These are phyloP conservation scores for Cyprinodon variegatus DNA, from an alignment of 2,113 vertebrate genomes.

Conservation along the genomic window DNA sequence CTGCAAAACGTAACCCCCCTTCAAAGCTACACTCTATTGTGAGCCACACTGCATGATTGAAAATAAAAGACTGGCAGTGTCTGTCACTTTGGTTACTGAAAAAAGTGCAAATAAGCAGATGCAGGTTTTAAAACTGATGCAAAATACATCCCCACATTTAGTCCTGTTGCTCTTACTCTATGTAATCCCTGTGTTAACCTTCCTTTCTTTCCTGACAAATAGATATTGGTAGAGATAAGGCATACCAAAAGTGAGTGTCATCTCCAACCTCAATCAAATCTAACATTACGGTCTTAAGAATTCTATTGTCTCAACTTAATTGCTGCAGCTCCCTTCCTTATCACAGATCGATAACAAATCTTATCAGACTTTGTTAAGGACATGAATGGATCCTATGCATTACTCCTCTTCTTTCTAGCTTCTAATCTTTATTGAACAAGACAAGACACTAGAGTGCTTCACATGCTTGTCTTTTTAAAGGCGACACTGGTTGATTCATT, in stretches of 20 bases:
- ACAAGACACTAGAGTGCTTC: slow-evolving; percentile 34
- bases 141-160: background rate
- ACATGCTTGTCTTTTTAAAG: slow-evolving; percentile 53
- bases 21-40: too few relatives aligned
- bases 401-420: background rate
- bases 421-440: slow-evolving; percentile 38
- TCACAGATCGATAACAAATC: slow-evolving; percentile 10
- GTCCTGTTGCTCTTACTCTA: background rate
- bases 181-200: background rate
- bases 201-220: background rate
- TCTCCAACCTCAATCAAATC: background rate
- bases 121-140: background rate
- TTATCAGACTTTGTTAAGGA: slow-evolving; percentile 11
- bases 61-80: too few relatives aligned
- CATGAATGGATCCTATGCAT: background rate
- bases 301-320: slow-evolving; percentile 3
- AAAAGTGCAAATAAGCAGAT: background rate
- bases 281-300: background rate
- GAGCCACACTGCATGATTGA: too few relatives aligned
- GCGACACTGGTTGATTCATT: slow-evolving; percentile 63
- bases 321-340: background rate
- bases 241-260: background rate
- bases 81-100: too few relatives aligned
- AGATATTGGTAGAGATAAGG: background rate
- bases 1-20: too few relatives aligned